These are phyloP conservation scores for Luperina testacea DNA, from an alignment of 2,888 invertebrate species.

Conservation along the genomic window DNA sequence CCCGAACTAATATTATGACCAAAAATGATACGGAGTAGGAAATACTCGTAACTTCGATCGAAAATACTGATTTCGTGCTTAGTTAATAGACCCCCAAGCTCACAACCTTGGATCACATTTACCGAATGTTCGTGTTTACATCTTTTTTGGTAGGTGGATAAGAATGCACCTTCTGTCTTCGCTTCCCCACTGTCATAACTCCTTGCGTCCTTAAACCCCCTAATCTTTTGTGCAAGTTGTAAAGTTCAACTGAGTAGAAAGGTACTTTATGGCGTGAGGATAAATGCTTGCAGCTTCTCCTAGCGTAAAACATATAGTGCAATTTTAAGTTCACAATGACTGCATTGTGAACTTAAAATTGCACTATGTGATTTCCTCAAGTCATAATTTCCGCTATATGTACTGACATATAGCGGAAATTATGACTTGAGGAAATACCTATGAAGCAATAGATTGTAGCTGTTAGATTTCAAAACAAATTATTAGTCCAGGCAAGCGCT, in stretches of 20 bases:
- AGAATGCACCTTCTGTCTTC: neutral
- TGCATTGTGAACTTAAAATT: no score
- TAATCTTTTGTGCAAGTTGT: slow-evolving; percentile 48
- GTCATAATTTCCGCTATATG: no score
- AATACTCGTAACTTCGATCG: neutral
- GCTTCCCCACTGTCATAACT: neutral
- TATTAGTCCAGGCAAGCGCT: no score
- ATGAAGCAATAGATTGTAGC: neutral
- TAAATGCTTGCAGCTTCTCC: slow-evolving; percentile 29
- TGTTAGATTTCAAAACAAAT: neutral
- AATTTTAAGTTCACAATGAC: neutral
- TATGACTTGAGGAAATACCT: neutral
- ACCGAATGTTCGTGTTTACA: neutral
- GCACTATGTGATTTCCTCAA: no score
- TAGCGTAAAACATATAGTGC: neutral
- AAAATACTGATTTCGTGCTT: neutral
- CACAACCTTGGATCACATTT: neutral
- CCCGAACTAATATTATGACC: neutral
- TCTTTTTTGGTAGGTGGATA: neutral
- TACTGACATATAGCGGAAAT: neutral
- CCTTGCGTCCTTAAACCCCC: slow-evolving; percentile 16
- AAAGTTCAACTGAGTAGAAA: slow-evolving; percentile 43
- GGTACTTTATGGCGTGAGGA: slow-evolving; percentile 29
- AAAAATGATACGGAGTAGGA: neutral
- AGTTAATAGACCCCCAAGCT: neutral